Base-by-base conservation (phyloP, 1,140 invertebrate species). In the Aphelenchoides besseyi region DNA sequence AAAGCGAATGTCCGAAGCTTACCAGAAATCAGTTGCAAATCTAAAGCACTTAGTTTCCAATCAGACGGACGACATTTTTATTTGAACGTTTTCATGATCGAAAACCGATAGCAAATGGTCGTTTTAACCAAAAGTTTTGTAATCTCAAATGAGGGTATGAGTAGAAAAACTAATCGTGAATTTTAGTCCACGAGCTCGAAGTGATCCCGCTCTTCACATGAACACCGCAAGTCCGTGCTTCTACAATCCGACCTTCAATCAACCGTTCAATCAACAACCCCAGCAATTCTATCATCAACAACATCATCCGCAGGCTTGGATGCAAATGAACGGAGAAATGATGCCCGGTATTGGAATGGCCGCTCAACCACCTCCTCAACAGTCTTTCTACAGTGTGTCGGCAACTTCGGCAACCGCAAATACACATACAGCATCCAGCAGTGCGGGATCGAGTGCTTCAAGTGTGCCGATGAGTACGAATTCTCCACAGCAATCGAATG, bases 181-280 rank as follows among this genome's bases (percentile, higher is more conserved):
- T 68, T 74, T 3, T 8, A 54, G 16, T 62, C 69, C 37, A 26
- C 81, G 76, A n/a, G 79, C 76, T 2, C 36, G 76, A 36, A 77
- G 73, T 53, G 76, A 78, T 48, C 76, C 76, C 30, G 68, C 76
- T n/a, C 80, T 78, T 67, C 76, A 78, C 36, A 77, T 74, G 54
- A 78, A 76, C 61, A 55, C 77, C 23, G 73, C 72, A 29, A 70
- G 32, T 59, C 29, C 78, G 16, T 18, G n/a, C 16, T 59, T 8
- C 55, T 59, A 59, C 55, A 59, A 59, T 59, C 63, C 33, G 16
- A n/a, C 30, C 2, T 61, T 18, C 63, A 53, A 37, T 35, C 69
- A 70, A 54, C 67, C 54, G 16, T 30, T 23, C n/a, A 37, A 41
- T 35, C 35, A 53, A 53, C 35, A 28, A 33, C 41, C 54, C 28